phyloP scores from a whole-genome alignment of 1,140 invertebrate genomes.

The Popillia japonica region DNA sequence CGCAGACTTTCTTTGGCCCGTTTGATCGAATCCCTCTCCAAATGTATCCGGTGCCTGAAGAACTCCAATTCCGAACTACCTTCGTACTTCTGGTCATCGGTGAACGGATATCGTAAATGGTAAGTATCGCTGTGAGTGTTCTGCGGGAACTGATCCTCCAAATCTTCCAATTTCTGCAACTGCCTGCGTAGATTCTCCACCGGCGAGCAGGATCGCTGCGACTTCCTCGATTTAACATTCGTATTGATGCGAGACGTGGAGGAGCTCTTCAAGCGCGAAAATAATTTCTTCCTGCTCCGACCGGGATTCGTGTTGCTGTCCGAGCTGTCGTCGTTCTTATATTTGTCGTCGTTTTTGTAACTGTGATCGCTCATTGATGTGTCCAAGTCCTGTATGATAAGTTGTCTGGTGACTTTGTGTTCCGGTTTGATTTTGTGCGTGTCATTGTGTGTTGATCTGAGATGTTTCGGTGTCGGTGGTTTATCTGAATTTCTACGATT shows the following conservation, averaged over 20 bases:
- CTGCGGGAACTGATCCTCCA: conserved; percentile 79
- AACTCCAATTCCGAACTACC: conserved; percentile 77
- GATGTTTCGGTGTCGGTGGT: conserved; percentile 52
- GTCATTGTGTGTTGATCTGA: conserved; percentile 55
- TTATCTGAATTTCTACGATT: conserved; percentile 47
- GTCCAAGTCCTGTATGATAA: conserved; percentile 57
- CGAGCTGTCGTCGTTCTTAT: conserved; percentile 55
- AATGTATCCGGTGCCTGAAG: conserved; percentile 78
- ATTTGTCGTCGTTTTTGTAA: conserved; percentile 53
- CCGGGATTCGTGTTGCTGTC: conserved; percentile 53
- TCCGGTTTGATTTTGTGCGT: conserved; percentile 59
- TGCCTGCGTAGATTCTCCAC: conserved; percentile 80
- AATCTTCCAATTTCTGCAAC: conserved; percentile 78
- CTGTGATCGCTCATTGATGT: conserved; percentile 58
- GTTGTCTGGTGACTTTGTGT: conserved; percentile 49
- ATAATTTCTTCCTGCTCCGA: conserved; percentile 66
- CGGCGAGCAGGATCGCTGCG: conserved; percentile 69
- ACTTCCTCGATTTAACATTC: conserved; percentile 50
- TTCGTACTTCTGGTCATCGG: conserved; percentile 58
- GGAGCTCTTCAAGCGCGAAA: conserved; percentile 71
- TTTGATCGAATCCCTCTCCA: conserved; percentile 79
- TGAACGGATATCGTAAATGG: conserved; percentile 67
- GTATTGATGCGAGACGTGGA: conserved; percentile 68
- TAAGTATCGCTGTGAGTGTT: conserved; percentile 72
- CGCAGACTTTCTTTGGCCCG: conserved; percentile 75